Percentiles rank a stretch among this genome's conserved stretches.
Conservation (phyloP, 2,113 vertebrate genomes). For the Corythoichthys intestinalis region DNA sequence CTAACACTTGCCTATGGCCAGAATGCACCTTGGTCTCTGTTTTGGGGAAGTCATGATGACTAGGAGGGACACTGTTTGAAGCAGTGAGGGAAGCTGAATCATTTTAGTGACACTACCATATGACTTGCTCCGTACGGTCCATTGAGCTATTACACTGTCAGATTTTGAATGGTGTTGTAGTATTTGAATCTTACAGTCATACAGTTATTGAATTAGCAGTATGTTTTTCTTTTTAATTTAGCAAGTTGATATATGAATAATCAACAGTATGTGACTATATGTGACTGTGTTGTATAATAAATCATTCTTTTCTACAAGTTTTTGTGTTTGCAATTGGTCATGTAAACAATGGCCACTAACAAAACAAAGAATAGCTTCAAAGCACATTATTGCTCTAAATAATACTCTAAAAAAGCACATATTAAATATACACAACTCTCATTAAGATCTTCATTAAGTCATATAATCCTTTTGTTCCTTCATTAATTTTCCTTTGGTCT, state of each 20-base stretch:
- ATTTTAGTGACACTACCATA: constrained; percentile 8
- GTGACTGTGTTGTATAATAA: not conserved
- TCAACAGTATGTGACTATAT: not conserved
- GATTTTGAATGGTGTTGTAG: constrained; percentile 5
- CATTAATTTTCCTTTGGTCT: constrained; percentile 65
- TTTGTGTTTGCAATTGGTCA: constrained; percentile 49
- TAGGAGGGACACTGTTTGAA: constrained; percentile 25
- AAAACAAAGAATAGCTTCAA: constrained; percentile 61
- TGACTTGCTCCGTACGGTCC: constrained; percentile 26
- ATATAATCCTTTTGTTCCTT: constrained; percentile 68
- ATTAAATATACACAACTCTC: constrained; percentile 64
- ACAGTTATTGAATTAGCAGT: constrained; percentile 7
- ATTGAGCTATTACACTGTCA: constrained; percentile 5
- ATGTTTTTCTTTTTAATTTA: not conserved
- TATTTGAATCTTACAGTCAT: not conserved
- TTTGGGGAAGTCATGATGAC: constrained; percentile 33
- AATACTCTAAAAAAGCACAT: constrained; percentile 65
- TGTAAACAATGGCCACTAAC: constrained; percentile 52
- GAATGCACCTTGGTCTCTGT: constrained; percentile 24
- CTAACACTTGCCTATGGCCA: constrained; percentile 17
- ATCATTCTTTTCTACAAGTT: constrained; percentile 40
- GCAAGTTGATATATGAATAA: not conserved
- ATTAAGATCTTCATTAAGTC: constrained; percentile 72
- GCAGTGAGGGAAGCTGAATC: constrained; percentile 33
- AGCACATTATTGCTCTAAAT: constrained; percentile 72